Base-by-base conservation (phyloP, 2,888 invertebrate species). In the Scaptomyza reducta region DNA sequence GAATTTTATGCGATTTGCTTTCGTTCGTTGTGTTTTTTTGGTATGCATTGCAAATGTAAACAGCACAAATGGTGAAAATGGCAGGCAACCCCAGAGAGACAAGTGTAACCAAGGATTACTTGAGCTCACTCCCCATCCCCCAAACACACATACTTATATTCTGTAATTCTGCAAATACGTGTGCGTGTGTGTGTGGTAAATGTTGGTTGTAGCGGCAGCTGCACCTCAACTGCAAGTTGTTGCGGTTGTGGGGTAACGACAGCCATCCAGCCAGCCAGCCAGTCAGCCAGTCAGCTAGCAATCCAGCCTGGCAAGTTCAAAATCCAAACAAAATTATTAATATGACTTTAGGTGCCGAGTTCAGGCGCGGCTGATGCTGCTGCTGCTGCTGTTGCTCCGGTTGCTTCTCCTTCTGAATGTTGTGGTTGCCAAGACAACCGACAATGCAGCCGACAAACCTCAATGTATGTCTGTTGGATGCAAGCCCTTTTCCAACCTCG, bases 311-410 rank as follows among this genome's bases (percentile, higher is more conserved):
- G 56, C 69, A 69, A 65, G 79, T 69, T 74, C 71, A 79, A 72
- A 40, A 77, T 77, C 63, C 77, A 65, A 79, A 75, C 77, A 81
- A 85, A 85, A 84, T 83, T 84, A 83, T 84, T 81, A 85, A 84
- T 81, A 77, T 81, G 86, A 84, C 85, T 85, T 85, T 81, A 66
- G 77, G 64, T 67, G 74, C 71, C 54, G 74, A 71, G 74, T 71
- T 62, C 71, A 74, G 74, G 31, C 63, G 63, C 60, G 57, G 14
- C 47, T 66, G 42, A 45, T 63, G 49, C 29, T 56, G 42, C 14
- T 63, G 49, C 29, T 56, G 42, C 14, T 69, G 22, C 11, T 41
- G 45, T n/a, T 49, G 9, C 18, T 35, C 9, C 18, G 55, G 46
- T n/a, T 29, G 40, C 40, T 40, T n/a, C 38, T 54, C 6, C 33